Conservation (phyloP, 2,888 invertebrate species). For the Isotomurus palustris region DNA sequence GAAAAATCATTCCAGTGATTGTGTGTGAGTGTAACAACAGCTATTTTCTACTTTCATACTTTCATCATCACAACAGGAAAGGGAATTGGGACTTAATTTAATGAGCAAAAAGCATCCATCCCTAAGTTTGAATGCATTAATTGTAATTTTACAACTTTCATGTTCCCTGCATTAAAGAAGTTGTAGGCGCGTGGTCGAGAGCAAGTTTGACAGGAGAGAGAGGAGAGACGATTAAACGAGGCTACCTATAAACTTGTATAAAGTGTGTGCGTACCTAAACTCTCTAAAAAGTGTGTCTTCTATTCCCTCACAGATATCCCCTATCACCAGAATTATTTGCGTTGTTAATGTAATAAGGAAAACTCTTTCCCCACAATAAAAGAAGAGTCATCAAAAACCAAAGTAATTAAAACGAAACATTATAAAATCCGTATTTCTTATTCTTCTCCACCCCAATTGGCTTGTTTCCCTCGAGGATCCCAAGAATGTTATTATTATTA, state of each 20-base stretch:
- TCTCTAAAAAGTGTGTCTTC: too few relatives aligned
- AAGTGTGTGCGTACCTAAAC: too few relatives aligned
- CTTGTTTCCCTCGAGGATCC: constrained; percentile 1
- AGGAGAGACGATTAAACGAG: background rate
- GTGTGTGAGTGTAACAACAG: too few relatives aligned
- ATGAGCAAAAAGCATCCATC: background rate
- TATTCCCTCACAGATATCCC: too few relatives aligned
- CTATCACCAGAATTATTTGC: background rate
- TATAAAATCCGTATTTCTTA: constrained; percentile 9
- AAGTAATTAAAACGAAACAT: constrained; percentile 18
- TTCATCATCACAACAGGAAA: background rate
- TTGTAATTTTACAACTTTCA: constrained; percentile 8
- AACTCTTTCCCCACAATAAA: constrained; percentile 13
- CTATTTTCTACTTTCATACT: too few relatives aligned
- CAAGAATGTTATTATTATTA: constrained; percentile 11
- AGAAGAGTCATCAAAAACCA: constrained; percentile 17
- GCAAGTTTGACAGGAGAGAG: background rate
- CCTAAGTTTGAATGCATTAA: background rate
- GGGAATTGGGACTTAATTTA: background rate
- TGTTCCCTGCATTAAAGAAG: too few relatives aligned
- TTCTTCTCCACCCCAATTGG: constrained; percentile 4
- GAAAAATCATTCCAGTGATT: too few relatives aligned
- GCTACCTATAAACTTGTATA: background rate
- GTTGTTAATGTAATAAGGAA: background rate
- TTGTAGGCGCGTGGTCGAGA: background rate